Evolutionary conservation across 2,888 invertebrate genomes (phyloP).

Genomic region (Agrochola macilenta): DNA sequence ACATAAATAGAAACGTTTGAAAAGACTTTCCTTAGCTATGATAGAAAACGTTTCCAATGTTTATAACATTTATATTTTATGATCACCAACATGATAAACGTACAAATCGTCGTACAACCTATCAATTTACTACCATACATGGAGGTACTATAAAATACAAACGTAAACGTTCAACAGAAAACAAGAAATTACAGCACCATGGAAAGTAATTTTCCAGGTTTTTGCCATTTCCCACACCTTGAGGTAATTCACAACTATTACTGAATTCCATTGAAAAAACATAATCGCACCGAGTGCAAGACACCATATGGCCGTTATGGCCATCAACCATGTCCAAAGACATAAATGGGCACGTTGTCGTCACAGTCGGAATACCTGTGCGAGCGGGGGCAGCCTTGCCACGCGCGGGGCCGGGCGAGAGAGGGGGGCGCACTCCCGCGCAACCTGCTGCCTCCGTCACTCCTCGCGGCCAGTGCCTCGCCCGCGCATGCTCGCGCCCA

Average conservation of each 20-base stretch:
- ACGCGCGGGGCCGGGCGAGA: constrained; percentile 69
- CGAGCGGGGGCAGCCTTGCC: constrained; percentile 81
- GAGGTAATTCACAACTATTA: constrained; percentile 79
- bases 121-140: constrained; percentile 30
- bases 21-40: constrained; percentile 21
- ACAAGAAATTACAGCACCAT: constrained; percentile 35
- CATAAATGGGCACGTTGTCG: constrained; percentile 90
- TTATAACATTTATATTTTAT: constrained; percentile 64
- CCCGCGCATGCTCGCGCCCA: constrained; percentile 80
- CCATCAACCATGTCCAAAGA: constrained; percentile 89
- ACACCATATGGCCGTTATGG: constrained; percentile 88
- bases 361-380: constrained; percentile 87
- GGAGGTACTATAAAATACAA: constrained; percentile 31
- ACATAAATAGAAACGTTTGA: constrained; percentile 19
- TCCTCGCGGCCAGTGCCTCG: constrained; percentile 82
- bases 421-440: constrained; percentile 78
- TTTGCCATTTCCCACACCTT: constrained; percentile 77
- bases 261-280: constrained; percentile 81
- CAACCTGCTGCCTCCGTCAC: constrained; percentile 85
- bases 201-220: constrained; percentile 52
- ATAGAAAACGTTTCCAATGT: constrained; percentile 53
- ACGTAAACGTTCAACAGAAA: constrained; percentile 23
- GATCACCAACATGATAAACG: constrained; percentile 61
- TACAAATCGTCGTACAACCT: constrained; percentile 52
- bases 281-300: constrained; percentile 79